These are phyloP conservation scores for Lithobius niger DNA, from an alignment of 1,140 invertebrate species.

Conservation along the genomic window DNA sequence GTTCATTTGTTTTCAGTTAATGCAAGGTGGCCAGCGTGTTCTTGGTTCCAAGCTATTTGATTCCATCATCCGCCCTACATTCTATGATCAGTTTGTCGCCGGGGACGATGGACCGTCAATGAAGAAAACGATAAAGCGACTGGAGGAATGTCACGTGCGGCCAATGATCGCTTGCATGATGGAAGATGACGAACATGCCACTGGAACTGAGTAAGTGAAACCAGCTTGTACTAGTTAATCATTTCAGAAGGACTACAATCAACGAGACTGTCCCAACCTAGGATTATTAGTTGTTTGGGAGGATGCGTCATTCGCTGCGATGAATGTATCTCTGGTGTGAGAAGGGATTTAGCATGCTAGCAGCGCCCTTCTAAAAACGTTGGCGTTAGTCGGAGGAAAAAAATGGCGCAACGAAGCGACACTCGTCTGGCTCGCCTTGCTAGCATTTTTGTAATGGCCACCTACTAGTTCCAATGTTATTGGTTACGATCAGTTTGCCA, in stretches of 20 bases:
- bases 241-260: neutral
- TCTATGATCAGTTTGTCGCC: constrained; percentile 30
- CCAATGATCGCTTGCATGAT: constrained; percentile 31
- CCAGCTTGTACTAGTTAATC: constrained; percentile 8
- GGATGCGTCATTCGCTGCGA: too few species aligned
- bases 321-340: too few species aligned
- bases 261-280: too few species aligned
- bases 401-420: too few species aligned
- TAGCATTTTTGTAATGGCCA: too few species aligned
- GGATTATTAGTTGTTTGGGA: too few species aligned
- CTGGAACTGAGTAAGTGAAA: constrained; percentile 13
- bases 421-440: too few species aligned
- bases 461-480: too few species aligned
- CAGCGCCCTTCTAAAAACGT: too few species aligned
- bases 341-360: too few species aligned
- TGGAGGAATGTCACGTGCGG: constrained; percentile 22
- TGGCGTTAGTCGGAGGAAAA: too few species aligned
- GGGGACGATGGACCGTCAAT: constrained; percentile 23
- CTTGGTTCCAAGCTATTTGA: constrained; percentile 19
- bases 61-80: constrained; percentile 20
- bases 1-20: constrained; percentile 18
- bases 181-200: constrained; percentile 28
- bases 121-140: constrained; percentile 14
- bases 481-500: too few species aligned
- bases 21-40: constrained; percentile 18